phyloP scores from a whole-genome alignment of 2,113 vertebrate species.

The Cyanoramphus novaezelandiae region DNA sequence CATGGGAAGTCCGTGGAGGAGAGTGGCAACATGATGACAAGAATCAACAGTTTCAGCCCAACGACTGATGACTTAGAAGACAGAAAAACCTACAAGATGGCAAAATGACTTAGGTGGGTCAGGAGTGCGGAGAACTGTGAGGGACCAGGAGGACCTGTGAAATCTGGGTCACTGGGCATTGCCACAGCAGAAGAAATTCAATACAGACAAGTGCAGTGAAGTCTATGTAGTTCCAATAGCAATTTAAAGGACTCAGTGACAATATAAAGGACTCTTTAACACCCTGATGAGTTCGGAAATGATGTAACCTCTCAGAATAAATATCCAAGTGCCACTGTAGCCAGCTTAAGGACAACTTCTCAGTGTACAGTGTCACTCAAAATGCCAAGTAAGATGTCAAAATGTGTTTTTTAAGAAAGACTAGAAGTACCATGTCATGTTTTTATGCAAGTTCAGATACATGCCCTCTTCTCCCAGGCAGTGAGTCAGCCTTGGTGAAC shows the following conservation, averaged over 20 bases:
- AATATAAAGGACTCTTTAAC: constrained; percentile 5
- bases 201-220: background rate
- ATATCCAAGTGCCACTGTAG: background rate
- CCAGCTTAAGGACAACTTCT: constrained; percentile 30
- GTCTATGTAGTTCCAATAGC: background rate
- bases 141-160: background rate
- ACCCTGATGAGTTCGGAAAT: background rate
- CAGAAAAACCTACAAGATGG: background rate
- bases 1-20: rapidly evolving
- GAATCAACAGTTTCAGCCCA: background rate
- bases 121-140: background rate
- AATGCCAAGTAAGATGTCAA: constrained; percentile 18
- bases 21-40: background rate
- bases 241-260: background rate
- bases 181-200: background rate
- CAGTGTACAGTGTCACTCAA: constrained; percentile 9
- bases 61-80: rapidly evolving
- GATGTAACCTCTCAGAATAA: constrained; percentile 32
- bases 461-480: background rate
- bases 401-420: background rate
- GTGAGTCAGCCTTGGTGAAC: constrained; percentile 7
- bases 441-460: background rate
- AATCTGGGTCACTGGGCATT: constrained; percentile 6
- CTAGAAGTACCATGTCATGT: background rate
- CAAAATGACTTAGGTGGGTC: background rate